These are phyloP conservation scores for Aethina tumida DNA, from an alignment of 1,140 invertebrate genomes.

Conservation along the genomic window DNA sequence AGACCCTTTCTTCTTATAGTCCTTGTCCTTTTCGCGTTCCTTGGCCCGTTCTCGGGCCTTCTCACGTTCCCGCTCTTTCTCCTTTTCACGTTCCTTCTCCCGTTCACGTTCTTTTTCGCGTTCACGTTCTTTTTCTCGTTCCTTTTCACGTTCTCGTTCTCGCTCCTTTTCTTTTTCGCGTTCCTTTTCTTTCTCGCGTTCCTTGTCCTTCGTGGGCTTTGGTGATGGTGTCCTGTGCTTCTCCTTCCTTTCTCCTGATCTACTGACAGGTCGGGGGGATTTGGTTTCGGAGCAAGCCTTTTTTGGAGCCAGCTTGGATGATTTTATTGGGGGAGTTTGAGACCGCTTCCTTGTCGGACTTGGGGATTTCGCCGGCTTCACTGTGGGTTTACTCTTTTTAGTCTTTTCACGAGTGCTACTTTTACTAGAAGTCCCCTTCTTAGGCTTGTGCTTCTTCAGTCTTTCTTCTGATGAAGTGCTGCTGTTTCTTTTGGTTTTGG, in stretches of 20 bases:
- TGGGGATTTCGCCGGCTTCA: constrained; percentile 28
- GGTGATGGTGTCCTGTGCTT: constrained; percentile 35
- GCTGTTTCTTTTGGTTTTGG: constrained; percentile 47
- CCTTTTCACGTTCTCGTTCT: constrained; percentile 28
- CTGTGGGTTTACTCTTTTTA: constrained; percentile 18
- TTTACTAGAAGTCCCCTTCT: constrained; percentile 37
- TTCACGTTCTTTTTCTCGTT: constrained; percentile 29
- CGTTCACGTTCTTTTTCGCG: constrained; percentile 25
- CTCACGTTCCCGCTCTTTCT: constrained; percentile 30
- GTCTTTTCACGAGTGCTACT: constrained; percentile 23
- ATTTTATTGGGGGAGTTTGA: constrained; percentile 34
- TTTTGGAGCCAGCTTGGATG: constrained; percentile 28
- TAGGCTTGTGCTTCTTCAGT: constrained; percentile 35
- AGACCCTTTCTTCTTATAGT: constrained; percentile 25
- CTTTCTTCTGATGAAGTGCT: constrained; percentile 48
- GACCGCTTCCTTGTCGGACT: constrained; percentile 32
- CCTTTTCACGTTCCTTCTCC: constrained; percentile 30
- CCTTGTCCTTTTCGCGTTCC: constrained; percentile 30
- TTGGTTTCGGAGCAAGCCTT: constrained; percentile 30
- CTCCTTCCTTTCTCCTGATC: constrained; percentile 29
- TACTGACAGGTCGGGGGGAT: constrained; percentile 30
- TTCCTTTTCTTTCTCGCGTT: constrained; percentile 31
- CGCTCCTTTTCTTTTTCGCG: constrained; percentile 27
- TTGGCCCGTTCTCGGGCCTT: constrained; percentile 29
- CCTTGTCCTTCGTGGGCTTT: constrained; percentile 32